These are phyloP conservation scores for Archips crataeganus DNA, from an alignment of 2,888 invertebrate species.

Conservation along the genomic window DNA sequence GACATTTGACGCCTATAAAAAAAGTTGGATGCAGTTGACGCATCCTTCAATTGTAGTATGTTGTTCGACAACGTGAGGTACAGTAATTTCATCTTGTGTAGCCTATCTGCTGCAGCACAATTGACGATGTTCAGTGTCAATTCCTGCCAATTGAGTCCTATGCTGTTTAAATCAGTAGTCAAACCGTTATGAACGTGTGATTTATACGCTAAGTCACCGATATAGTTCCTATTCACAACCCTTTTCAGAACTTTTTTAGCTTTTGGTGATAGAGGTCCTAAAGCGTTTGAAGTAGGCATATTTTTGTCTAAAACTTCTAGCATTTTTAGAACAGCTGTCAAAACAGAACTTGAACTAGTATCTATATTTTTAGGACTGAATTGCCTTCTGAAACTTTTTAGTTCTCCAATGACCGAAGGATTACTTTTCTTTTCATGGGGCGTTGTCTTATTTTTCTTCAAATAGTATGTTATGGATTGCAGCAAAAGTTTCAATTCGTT, in stretches of 20 bases:
- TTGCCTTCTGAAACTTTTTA: slow-evolving; percentile 50
- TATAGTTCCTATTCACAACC: slow-evolving; percentile 56
- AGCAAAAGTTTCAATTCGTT: slow-evolving; percentile 13
- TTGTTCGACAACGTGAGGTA: slow-evolving; percentile 59
- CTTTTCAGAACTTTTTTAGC: slow-evolving; percentile 59
- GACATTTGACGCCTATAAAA: slow-evolving; percentile 59
- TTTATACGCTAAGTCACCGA: slow-evolving; percentile 50
- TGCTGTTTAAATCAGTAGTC: slow-evolving; percentile 55
- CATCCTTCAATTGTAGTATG: slow-evolving; percentile 62
- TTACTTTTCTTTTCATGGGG: not conserved
- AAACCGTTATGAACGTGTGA: slow-evolving; percentile 57
- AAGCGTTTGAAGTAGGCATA: slow-evolving; percentile 50
- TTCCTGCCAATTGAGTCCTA: slow-evolving; percentile 60
- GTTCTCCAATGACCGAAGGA: slow-evolving; percentile 53
- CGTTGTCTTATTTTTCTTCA: not conserved
- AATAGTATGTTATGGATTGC: slow-evolving; percentile 2
- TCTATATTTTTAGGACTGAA: not conserved
- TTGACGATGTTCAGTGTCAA: slow-evolving; percentile 49
- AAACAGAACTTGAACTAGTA: not conserved
- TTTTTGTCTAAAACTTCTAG: slow-evolving; percentile 58
- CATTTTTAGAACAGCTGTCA: slow-evolving; percentile 49
- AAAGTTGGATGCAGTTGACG: slow-evolving; percentile 56
- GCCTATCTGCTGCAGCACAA: slow-evolving; percentile 51
- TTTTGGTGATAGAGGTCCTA: slow-evolving; percentile 54
- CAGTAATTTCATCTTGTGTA: slow-evolving; percentile 64